These are phyloP conservation scores for Saiga tatarica DNA, from an alignment of 2,113 vertebrate genomes.

Conservation along the genomic window DNA sequence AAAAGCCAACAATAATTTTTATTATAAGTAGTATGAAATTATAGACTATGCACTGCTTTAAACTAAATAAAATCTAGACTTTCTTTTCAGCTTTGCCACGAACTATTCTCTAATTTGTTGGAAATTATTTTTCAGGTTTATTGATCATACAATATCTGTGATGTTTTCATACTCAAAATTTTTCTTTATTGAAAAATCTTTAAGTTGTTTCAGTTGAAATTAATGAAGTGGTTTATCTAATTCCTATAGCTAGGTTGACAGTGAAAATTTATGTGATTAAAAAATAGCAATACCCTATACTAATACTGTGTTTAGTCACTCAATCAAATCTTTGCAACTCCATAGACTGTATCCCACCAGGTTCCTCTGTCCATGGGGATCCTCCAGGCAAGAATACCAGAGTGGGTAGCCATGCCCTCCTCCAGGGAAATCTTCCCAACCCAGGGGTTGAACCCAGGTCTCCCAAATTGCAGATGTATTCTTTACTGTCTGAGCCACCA, in stretches of 20 bases:
- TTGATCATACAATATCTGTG: background rate
- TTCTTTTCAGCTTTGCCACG: background rate
- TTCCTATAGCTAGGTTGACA: too few relatives aligned
- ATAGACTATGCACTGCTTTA: background rate
- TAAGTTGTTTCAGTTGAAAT: background rate
- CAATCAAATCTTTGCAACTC: too few relatives aligned
- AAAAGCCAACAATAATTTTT: background rate
- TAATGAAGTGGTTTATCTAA: constrained; percentile 6
- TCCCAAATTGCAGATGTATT: too few relatives aligned
- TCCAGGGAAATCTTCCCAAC: too few relatives aligned
- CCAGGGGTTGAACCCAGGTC: too few relatives aligned
- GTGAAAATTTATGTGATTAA: background rate
- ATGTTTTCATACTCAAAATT: background rate
- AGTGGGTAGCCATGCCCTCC: too few relatives aligned
- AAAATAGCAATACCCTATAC: background rate
- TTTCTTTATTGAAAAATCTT: constrained; percentile 27
- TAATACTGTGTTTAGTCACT: background rate
- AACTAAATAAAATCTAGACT: background rate
- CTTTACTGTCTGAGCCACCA: too few relatives aligned
- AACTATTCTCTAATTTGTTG: background rate
- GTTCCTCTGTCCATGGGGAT: too few relatives aligned
- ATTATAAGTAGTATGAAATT: background rate
- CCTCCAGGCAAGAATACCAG: too few relatives aligned
- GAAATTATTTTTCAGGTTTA: background rate
- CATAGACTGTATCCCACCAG: too few relatives aligned